Conservation (phyloP, 2,797 vertebrate genomes). For the Botia almorhae region DNA sequence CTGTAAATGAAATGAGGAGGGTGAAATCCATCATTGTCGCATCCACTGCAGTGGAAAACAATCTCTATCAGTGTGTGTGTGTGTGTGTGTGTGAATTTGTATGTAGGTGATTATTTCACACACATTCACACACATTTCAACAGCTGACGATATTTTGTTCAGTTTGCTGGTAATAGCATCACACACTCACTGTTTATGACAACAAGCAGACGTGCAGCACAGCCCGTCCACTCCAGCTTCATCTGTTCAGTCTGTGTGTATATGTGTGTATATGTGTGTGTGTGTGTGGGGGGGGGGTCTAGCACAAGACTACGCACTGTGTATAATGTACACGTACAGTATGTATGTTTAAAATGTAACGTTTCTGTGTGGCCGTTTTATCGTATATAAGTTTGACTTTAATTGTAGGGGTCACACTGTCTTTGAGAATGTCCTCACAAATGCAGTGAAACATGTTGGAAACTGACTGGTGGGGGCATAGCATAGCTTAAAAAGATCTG, state of each 20-base stretch:
- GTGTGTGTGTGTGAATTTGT: conserved; percentile 24
- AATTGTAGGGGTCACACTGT: not conserved
- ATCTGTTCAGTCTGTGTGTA: conserved; percentile 35
- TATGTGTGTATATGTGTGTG: conserved; percentile 20
- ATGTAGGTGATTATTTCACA: conserved; percentile 33
- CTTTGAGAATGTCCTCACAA: too few relatives aligned
- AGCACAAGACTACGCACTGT: not conserved
- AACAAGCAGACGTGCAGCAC: conserved; percentile 22
- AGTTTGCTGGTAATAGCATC: conserved; percentile 50
- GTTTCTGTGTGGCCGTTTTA: not conserved
- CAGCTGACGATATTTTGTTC: conserved; percentile 49
- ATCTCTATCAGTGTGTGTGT: conserved; percentile 39
- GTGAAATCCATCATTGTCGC: conserved; percentile 36
- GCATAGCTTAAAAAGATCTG: too few relatives aligned
- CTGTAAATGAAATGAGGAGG: conserved; percentile 15
- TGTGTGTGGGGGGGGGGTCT: not conserved
- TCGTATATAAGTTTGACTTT: too few relatives aligned
- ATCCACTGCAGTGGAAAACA: conserved; percentile 32
- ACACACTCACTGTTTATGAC: conserved; percentile 41
- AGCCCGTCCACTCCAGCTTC: conserved; percentile 18
- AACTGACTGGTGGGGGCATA: too few relatives aligned
- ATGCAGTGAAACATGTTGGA: too few relatives aligned
- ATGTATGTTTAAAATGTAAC: not conserved
- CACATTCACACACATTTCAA: conserved; percentile 47
- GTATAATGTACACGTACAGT: too few relatives aligned